Base-by-base conservation (phyloP, 35 echinoderm and acorn worm species). In the Anneissia japonica region DNA sequence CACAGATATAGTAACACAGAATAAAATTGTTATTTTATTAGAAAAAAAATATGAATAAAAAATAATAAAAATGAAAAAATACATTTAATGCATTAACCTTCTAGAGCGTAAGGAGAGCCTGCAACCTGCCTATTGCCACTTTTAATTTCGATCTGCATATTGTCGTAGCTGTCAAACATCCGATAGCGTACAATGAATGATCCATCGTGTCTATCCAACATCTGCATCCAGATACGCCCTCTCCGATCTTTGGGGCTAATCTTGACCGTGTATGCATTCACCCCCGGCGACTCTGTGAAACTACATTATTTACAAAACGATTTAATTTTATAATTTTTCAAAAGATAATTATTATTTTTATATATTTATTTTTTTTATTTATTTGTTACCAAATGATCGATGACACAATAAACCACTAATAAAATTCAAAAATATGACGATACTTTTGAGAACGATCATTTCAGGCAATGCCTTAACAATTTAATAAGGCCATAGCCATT, bases 281-380 rank as follows among this genome's bases (percentile, higher is more conserved):
- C 85, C 30, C 96, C 96, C 32, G 96, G 96, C 4, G 96, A 94
- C 39, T 99, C 91, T 36, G 92, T 91, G 41, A 97, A 99, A 91
- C 96, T 99, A 82, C 77, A 39, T 26, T 26, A n/a, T 34, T 0
- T 13, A 82, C 90, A 88, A 40, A 45, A 87, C 86, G 36, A 31
- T 35, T 39, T 26, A 79, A 26, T 82, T 30, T 3, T 30, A 84
- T 28, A 55, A 31, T 17, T 31, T 16, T 51, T 72, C 13, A 16
- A n/a, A 0, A 55, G 46, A 82, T 28, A 40, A 34, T 55, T 51
- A 11, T 23, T 26, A 35, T 43, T 30, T 40, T 55, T 34, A 55
- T 16, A 51, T 46, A 26, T 37, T 34, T 35, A 38, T 35, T 38
- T 40, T 38, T 32, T 37, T 82, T 37, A 35, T 40, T 39, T 35